Percentiles rank a stretch among this genome's conserved stretches.
Evolutionary conservation across 2,797 vertebrate genomes (phyloP).

Genomic region (Gymnothorax javanicus): DNA sequence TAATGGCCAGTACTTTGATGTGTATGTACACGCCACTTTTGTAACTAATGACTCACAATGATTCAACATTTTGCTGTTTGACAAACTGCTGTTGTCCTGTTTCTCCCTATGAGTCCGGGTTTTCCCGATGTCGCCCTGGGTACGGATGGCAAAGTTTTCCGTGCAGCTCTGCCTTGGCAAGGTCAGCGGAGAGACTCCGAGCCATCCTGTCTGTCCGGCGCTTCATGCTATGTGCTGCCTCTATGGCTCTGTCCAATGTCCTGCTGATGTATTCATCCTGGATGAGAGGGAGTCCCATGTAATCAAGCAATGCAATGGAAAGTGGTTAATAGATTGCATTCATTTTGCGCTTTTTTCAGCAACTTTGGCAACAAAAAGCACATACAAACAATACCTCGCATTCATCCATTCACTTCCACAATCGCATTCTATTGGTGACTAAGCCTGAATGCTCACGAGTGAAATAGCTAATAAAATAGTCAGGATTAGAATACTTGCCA

Average conservation of each 20-base stretch:
- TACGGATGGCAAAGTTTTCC: conserved; percentile 54
- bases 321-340: no score
- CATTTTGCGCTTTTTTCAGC: no score
- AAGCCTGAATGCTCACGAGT: no score
- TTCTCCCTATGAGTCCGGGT: conserved; percentile 34
- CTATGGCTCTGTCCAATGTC: conserved; percentile 82
- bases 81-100: background rate
- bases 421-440: no score
- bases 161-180: conserved; percentile 70
- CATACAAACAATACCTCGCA: no score
- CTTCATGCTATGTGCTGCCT: conserved; percentile 83
- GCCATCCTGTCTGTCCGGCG: conserved; percentile 85
- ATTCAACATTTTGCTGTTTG: background rate
- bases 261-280: conserved; percentile 78
- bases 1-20: background rate
- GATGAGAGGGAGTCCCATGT: conserved; percentile 16
- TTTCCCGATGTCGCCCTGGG: conserved; percentile 53
- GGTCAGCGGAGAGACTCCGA: conserved; percentile 76
- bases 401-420: no score
- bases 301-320: background rate
- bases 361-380: no score
- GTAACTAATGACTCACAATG: background rate
- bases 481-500: background rate
- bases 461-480: no score
- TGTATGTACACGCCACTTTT: background rate